These are phyloP conservation scores for Brotula barbata DNA, from an alignment of 2,797 vertebrate species.

Conservation along the genomic window DNA sequence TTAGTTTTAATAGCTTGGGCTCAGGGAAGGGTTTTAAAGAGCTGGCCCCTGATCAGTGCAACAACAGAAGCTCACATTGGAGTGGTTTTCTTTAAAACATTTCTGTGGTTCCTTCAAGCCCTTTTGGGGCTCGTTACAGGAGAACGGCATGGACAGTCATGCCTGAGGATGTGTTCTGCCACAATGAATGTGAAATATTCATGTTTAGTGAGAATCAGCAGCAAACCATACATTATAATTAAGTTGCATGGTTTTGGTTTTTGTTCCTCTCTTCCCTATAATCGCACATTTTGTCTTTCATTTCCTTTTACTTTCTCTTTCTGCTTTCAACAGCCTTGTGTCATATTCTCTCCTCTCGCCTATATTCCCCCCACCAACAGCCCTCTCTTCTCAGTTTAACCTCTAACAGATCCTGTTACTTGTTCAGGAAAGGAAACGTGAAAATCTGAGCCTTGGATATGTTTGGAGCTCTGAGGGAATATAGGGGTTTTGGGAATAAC, in stretches of 20 bases:
- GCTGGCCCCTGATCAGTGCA: neutral
- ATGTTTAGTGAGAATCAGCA: too few relatives aligned
- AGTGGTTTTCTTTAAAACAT: neutral
- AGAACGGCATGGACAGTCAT: neutral
- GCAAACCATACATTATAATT: too few relatives aligned
- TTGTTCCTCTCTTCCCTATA: neutral
- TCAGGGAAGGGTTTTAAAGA: neutral
- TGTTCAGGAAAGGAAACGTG: neutral
- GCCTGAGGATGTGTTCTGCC: neutral
- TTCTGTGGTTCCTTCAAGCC: neutral
- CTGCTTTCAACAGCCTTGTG: too few relatives aligned
- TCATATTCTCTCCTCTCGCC: too few relatives aligned
- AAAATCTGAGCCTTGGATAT: neutral
- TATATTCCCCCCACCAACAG: too few relatives aligned
- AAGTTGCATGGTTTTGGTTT: slow-evolving; percentile 5
- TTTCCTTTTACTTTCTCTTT: too few relatives aligned
- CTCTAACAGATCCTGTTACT: too few relatives aligned
- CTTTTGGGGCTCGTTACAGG: slow-evolving; percentile 3
- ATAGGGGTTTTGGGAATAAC: neutral
- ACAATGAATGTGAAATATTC: too few relatives aligned
- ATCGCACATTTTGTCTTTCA: too few relatives aligned
- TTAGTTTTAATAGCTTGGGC: slow-evolving; percentile 8
- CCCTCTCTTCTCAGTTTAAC: neutral
- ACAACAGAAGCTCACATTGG: slow-evolving; percentile 9
- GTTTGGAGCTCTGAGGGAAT: slow-evolving; percentile 1